phyloP scores from a whole-genome alignment of 30 jellyfish, hydroid and myxozoan genomes.

The Pelagia noctiluca region DNA sequence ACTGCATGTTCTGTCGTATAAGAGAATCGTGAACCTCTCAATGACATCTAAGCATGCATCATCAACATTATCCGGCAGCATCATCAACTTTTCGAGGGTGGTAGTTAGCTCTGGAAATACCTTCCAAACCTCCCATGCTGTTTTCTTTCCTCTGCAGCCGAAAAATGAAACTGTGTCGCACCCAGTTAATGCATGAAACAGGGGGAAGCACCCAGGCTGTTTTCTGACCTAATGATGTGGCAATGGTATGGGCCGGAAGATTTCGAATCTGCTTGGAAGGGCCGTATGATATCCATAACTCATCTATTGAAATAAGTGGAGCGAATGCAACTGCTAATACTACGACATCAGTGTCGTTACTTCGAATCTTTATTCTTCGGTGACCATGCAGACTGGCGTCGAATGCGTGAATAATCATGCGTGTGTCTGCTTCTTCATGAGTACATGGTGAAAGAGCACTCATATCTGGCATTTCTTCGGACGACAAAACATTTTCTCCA shows the following conservation, averaged over 20 bases:
- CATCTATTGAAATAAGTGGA: neutral
- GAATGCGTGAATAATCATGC: constrained; percentile 6
- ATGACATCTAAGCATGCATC: constrained; percentile 1
- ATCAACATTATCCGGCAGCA: constrained; percentile 2
- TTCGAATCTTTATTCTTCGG: constrained; percentile 1
- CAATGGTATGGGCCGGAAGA: constrained; percentile 17
- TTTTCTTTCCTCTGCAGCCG: constrained; percentile 38
- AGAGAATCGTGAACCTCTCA: neutral
- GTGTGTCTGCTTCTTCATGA: constrained; percentile 42
- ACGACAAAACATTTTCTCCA: neutral
- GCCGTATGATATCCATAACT: constrained; percentile 37
- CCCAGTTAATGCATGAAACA: constrained; percentile 34
- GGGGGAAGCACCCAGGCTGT: constrained; percentile 29
- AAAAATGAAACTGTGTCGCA: constrained; percentile 44
- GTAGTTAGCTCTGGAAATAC: neutral
- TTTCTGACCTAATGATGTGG: constrained; percentile 4
- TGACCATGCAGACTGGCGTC: constrained; percentile 23
- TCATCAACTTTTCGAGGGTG: neutral
- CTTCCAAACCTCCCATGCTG: constrained; percentile 49
- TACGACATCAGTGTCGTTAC: constrained; percentile 25
- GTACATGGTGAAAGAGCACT: constrained; percentile 22
- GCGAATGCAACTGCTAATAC: constrained; percentile 30
- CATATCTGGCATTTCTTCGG: neutral
- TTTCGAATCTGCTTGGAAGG: constrained; percentile 9
- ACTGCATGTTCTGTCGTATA: constrained; percentile 1